These are phyloP conservation scores for Drosophila rubida DNA, from an alignment of 2,888 invertebrate species.

Conservation along the genomic window DNA sequence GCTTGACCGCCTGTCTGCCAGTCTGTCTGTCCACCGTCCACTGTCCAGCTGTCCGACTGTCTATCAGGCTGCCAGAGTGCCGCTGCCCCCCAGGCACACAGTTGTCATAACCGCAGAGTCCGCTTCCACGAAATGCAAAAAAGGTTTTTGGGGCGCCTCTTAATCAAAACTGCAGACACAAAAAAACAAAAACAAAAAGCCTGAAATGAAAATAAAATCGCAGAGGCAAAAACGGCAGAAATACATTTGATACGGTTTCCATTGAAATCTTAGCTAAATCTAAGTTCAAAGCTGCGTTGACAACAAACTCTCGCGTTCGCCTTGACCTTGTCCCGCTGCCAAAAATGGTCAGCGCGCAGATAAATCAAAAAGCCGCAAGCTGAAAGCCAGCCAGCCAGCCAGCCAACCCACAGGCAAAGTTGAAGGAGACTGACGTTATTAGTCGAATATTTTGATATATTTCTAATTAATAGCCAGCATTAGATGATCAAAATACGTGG, in stretches of 20 bases:
- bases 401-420: slow-evolving; percentile 28
- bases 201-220: neutral
- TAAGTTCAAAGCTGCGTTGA: slow-evolving; percentile 66
- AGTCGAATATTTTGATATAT: slow-evolving; percentile 70
- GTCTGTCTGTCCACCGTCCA: slow-evolving; percentile 35
- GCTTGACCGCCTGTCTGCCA: neutral
- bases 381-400: slow-evolving; percentile 23
- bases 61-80: slow-evolving; percentile 32
- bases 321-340: slow-evolving; percentile 73
- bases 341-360: slow-evolving; percentile 67
- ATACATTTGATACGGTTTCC: slow-evolving; percentile 53
- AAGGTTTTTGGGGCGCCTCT: slow-evolving; percentile 64
- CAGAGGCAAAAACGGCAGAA: slow-evolving; percentile 12
- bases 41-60: slow-evolving; percentile 19
- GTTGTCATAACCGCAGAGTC: slow-evolving; percentile 65
- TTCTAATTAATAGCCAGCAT: slow-evolving; percentile 66
- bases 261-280: slow-evolving; percentile 60
- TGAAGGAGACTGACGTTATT: slow-evolving; percentile 8
- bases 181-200: slow-evolving; percentile 15
- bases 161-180: slow-evolving; percentile 74
- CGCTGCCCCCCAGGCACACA: slow-evolving; percentile 15
- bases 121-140: slow-evolving; percentile 71
- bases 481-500: slow-evolving; percentile 26
- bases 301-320: slow-evolving; percentile 58
- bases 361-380: slow-evolving; percentile 58